Evolutionary conservation across 2,888 invertebrate species (phyloP), one percentile per base, ranked within the genome.

Genomic region (Phyllotreta cruciferae): DNA sequence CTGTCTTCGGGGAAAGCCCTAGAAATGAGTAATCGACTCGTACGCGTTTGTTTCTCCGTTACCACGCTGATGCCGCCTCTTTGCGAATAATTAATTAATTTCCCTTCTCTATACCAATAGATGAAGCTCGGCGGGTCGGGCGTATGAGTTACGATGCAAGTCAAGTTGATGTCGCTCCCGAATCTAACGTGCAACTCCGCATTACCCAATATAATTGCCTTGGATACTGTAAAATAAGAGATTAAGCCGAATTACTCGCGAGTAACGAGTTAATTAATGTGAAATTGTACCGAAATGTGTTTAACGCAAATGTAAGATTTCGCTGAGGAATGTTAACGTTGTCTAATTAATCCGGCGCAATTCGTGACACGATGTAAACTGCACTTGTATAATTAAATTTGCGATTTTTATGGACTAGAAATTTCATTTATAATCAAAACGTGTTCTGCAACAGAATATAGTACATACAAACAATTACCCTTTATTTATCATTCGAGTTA

Each of bases 91-190:
- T 92, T 93, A 74, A 93, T 91, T 74, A 93, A 87, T 74, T 90
- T 87, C 13, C 87, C 86, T 56, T 91, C 93, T 74, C 92, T 91
- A 82, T 91, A 92, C 93, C 93, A 93, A 79, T 91, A 83, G 76
- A 88, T 88, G 84, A 87, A 92, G 83, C 89, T 90, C 66, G 92
- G 91, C 49, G 91, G 91, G 78, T 91, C 91, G 37, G 91, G 91
- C 66, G 91, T 91, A 83, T 93, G 88, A 75, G 90, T 87, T 67
- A 92, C 92, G 77, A 92, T 87, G 83, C 94, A 94, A 76, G 93
- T 94, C 82, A 94, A 87, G 85, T 94, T 94, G 83, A 94, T 93
- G 85, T 94, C 93, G 78, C 92, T 93, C 73, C 94, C 94, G 77
- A 92, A 92, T 80, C 92, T 90, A 80, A 94, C 92, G 84, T 91